Percentiles rank a stretch among this genome's conserved stretches.
phyloP scores from a whole-genome alignment of 2,888 invertebrate genomes.

The Drosophila mercatorum region DNA sequence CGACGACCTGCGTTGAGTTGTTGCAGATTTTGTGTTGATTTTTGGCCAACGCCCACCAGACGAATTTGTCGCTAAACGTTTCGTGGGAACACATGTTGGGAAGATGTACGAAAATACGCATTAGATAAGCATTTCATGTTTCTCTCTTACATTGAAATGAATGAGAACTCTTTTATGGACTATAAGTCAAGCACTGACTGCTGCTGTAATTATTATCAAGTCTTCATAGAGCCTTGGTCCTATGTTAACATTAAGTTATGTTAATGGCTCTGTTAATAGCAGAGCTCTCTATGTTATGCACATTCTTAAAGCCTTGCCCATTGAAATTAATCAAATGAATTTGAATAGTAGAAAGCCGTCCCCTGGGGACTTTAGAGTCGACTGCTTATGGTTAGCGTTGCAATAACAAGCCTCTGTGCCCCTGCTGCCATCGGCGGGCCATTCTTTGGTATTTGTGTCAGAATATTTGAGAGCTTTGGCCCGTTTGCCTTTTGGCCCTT shows the following conservation, averaged over 20 bases:
- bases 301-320: background rate
- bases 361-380: slow-evolving; percentile 14
- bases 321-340: slow-evolving; percentile 16
- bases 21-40: slow-evolving; percentile 37
- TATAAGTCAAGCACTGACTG: background rate
- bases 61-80: slow-evolving; percentile 47
- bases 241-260: slow-evolving; percentile 1
- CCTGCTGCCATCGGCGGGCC: background rate
- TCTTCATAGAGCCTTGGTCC: background rate
- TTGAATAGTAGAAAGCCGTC: slow-evolving; percentile 7
- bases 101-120: background rate
- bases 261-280: slow-evolving; percentile 5
- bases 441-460: slow-evolving; percentile 24
- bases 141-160: background rate
- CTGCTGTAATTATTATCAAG: too few relatives aligned
- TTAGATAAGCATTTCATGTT: background rate
- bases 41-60: slow-evolving; percentile 39
- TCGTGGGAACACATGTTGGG: slow-evolving; percentile 28
- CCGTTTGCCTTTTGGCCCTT: slow-evolving; percentile 24
- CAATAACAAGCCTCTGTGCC: slow-evolving; percentile 18
- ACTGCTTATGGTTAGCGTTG: slow-evolving; percentile 22
- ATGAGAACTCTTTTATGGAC: background rate
- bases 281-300: background rate
- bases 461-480: slow-evolving; percentile 34
- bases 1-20: slow-evolving; percentile 25